Base-by-base conservation (phyloP, 2,113 vertebrate species). In the Sander lucioperca region DNA sequence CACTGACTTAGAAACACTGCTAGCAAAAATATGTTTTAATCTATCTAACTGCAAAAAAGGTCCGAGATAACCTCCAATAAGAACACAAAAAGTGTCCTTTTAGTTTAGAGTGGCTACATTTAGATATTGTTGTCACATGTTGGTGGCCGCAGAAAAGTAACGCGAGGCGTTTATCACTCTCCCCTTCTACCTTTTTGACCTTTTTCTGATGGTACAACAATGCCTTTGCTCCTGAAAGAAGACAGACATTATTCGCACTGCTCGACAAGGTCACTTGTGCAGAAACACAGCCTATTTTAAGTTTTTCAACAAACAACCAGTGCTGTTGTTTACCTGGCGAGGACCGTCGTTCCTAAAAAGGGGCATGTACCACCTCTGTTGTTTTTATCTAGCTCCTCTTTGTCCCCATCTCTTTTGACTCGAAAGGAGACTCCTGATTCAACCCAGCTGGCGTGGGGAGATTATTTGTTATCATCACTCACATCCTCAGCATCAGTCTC, bases 391-490 rank as follows among this genome's bases (percentile, higher is more conserved):
- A 19, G 11, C 58, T 58, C 14, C 21, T 30, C 58, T 39, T 74
- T 79, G 66, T 78, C 43, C 74, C 58, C 53, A 47, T 86, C 77
- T 79, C 69, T 73, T 70, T 45, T 74, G 76, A 82, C 10, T 77
- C 73, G 27, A 70, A 75, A 81, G 67, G 67, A 82, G 66, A 85
- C 80, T 87, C 50, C 74, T 87, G 56, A 62, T 88, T 74, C 33
- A 70, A 10, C 74, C 69, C 76, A 56, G 82, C 86, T 87, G 88
- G 39, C 74, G 80, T 33, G 64, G 47, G 30, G 77, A 86, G 82
- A 90, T 90, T 85, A 90, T 77, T 43, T 30, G 67, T 74, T 83
- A 87, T 88, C 80, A 82, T 53, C 48, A 45, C 77, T 82, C 71
- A 77, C 54, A 83, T 82, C 80, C 74, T 79, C 69, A 59, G 67